A percentile compares a stretch with the other conserved stretches of the same genome.
Evolutionary conservation across 1,140 invertebrate species (phyloP).

Genomic region (Rhagoletis pomonella): DNA sequence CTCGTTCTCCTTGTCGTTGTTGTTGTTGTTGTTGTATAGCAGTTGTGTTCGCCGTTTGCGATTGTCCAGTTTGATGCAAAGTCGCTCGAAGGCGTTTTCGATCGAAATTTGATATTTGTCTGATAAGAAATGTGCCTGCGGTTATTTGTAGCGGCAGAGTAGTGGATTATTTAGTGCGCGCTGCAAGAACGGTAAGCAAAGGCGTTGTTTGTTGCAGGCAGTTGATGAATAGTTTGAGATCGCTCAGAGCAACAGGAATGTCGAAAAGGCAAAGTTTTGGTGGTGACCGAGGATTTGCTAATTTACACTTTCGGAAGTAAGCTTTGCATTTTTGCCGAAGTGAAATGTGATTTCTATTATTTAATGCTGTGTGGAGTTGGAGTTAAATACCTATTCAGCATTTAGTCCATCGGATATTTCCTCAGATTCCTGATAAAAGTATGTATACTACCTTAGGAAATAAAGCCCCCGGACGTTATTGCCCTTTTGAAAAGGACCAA

Average conservation of each 20-base stretch:
- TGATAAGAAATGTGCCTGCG: conserved; percentile 64
- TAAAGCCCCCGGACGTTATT: no score
- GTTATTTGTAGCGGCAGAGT: conserved; percentile 24
- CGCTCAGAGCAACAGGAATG: not conserved
- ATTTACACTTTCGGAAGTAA: not conserved
- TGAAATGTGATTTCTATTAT: no score
- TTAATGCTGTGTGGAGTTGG: no score
- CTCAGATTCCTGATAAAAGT: no score
- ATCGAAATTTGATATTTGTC: conserved; percentile 73
- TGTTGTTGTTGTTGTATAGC: not conserved
- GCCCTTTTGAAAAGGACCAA: no score
- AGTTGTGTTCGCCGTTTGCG: not conserved
- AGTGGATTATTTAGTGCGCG: not conserved
- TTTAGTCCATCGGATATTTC: no score
- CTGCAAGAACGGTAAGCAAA: not conserved
- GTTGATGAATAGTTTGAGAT: not conserved
- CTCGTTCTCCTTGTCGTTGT: not conserved
- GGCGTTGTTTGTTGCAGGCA: conserved; percentile 50
- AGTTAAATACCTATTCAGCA: no score
- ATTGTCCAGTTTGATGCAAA: conserved; percentile 43
- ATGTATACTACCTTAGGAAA: no score
- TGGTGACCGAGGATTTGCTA: not conserved
- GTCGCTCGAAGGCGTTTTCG: conserved; percentile 59
- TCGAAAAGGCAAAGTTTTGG: no score
- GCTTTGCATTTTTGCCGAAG: no score